phyloP scores from a whole-genome alignment of 1,140 invertebrate species.

The Orchesella cincta region DNA sequence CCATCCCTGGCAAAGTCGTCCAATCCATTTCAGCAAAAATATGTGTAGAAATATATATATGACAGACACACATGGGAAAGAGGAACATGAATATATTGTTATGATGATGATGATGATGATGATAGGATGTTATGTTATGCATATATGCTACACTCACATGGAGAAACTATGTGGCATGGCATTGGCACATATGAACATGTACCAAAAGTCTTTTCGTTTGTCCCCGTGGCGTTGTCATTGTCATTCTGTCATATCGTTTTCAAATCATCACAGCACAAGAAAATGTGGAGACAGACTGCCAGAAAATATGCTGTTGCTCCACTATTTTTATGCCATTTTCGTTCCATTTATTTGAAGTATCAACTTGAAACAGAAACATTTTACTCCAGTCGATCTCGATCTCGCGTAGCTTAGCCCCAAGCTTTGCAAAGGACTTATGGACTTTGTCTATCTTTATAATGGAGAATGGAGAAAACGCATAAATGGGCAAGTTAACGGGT shows the following conservation, averaged over 20 bases:
- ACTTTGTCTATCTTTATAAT: background rate
- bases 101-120: background rate
- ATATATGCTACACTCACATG: background rate
- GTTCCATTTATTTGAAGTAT: background rate
- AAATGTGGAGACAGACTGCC: slow-evolving; percentile 9
- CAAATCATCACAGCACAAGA: background rate
- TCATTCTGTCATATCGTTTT: background rate
- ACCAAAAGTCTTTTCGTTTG: background rate
- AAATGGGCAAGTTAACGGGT: background rate
- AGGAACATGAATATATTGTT: background rate
- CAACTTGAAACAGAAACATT: background rate
- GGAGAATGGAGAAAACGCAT: background rate
- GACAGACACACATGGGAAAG: too few relatives aligned
- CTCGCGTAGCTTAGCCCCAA: background rate
- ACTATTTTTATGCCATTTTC: background rate
- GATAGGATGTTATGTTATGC: background rate
- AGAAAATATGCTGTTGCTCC: slow-evolving; percentile 16
- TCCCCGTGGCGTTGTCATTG: background rate
- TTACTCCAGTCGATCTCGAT: background rate
- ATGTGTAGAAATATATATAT: too few relatives aligned
- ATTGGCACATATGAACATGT: background rate
- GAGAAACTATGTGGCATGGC: background rate
- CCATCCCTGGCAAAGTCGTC: too few relatives aligned
- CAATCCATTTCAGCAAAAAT: too few relatives aligned
- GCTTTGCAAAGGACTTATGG: background rate